Base-by-base conservation (phyloP, 2,797 vertebrate genomes). In the Pangasius sanitwongsei region DNA sequence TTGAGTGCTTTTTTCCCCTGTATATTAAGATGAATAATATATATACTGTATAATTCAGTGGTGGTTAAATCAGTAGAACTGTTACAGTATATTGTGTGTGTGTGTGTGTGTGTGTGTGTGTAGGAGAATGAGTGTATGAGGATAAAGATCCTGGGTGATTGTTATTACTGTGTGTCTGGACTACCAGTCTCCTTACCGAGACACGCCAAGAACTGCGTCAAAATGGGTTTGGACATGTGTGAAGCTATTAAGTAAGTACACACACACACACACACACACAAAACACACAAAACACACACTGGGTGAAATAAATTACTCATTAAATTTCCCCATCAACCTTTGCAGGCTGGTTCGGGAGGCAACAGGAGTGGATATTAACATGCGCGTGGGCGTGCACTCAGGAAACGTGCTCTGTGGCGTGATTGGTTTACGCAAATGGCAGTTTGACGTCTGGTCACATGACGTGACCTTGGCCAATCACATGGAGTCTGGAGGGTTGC, bases 71-170 rank as follows among this genome's bases (percentile, higher is more conserved):
- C 6, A 18, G 75, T 50, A 77, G 25, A 77, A 31, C 6, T 31
- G 75, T 50, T n/a, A 44, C 41, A 44, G 41, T 44, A 20, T 78
- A 31, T 78, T 88, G 80, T 80, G 18, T 86, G 2, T 83, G 11
- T 41, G 75, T 90, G 59, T 87, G 31, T 86, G 20, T 88, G 80
- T 80, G 18, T 86, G 2, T 83, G 11, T 41, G 75, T 90, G 59
- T 87, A 99, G 99, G 98, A 99, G 94, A 99, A 99, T 0, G 99
- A 99, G 93, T 99, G 99, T 92, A 99, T 99, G 99, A 95, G 99
- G 94, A 99, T 99, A 94, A 99, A 99, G 96, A 99, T 99, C 94
- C 95, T 99, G 74, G 99, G 99, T 0, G 99, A 99, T 87, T 99
- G 99, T 92, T 99, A 99, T 95, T 99, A 99, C 94, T 99, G 99